Evolutionary conservation across 2,113 vertebrate genomes (phyloP).

Genomic region (Cromileptes altivelis): DNA sequence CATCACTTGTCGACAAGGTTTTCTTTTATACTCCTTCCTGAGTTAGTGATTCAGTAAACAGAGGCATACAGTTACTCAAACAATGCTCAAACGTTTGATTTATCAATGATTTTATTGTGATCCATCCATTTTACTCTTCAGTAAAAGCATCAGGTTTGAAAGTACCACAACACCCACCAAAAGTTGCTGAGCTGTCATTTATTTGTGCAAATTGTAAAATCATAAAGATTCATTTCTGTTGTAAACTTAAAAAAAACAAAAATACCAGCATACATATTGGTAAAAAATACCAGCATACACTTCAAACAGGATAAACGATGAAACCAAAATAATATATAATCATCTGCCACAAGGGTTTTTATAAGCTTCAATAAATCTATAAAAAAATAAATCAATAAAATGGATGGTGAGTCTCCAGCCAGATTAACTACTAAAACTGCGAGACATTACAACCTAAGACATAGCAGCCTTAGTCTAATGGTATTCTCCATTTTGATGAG

Average conservation of each 20-base stretch:
- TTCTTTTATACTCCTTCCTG: neutral
- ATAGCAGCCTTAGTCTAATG: neutral
- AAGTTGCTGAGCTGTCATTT: constrained; percentile 18
- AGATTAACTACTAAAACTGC: neutral
- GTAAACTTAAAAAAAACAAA: too few species aligned
- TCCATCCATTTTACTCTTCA: neutral
- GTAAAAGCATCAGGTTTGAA: neutral
- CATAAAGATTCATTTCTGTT: neutral
- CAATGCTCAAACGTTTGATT: too few species aligned
- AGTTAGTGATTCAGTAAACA: neutral
- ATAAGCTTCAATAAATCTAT: neutral
- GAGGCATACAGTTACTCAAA: neutral
- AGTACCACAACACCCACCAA: neutral
- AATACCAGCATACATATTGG: too few species aligned
- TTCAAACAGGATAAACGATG: neutral
- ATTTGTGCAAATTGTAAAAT: constrained; percentile 30
- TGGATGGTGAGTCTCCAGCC: too few species aligned
- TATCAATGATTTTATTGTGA: neutral
- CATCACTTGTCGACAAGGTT: too few species aligned
- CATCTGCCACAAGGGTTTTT: neutral
- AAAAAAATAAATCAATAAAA: neutral
- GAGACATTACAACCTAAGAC: neutral
- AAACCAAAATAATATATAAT: neutral
- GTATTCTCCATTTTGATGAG: neutral
- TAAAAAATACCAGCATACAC: neutral